Conservation (phyloP, 2,888 invertebrate genomes). For the Archips xylosteana region DNA sequence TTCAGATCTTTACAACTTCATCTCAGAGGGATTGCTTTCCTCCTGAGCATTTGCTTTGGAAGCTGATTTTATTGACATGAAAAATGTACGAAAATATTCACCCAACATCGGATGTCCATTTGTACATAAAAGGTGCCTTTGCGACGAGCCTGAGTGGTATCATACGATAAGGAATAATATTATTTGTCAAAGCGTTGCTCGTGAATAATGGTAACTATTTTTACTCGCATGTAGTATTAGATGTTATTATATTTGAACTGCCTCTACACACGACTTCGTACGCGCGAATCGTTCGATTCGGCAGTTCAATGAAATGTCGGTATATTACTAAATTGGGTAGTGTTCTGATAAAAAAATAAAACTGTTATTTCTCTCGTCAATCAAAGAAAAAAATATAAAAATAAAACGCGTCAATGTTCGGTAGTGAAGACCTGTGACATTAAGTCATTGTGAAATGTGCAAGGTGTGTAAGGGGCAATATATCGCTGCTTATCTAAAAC, state of each 20-base stretch:
- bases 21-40: slow-evolving; percentile 2
- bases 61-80: slow-evolving; percentile 40
- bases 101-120: slow-evolving; percentile 36
- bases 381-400: too few relatives aligned
- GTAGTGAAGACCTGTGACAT: too few relatives aligned
- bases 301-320: too few relatives aligned
- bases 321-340: too few relatives aligned
- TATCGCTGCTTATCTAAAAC: too few relatives aligned
- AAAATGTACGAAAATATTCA: slow-evolving; percentile 40
- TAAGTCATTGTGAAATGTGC: too few relatives aligned
- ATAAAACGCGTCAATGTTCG: too few relatives aligned
- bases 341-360: too few relatives aligned
- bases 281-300: too few relatives aligned
- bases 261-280: too few relatives aligned
- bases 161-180: slow-evolving; percentile 36
- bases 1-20: background rate
- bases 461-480: too few relatives aligned
- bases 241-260: background rate
- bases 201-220: slow-evolving; percentile 22
- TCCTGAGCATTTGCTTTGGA: slow-evolving; percentile 18
- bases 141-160: slow-evolving; percentile 31
- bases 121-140: slow-evolving; percentile 33
- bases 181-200: slow-evolving; percentile 35
- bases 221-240: slow-evolving; percentile 5
- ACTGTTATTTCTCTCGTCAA: too few relatives aligned